Base-by-base conservation (phyloP, 2,888 invertebrate species). In the Tanypteryx hageni region DNA sequence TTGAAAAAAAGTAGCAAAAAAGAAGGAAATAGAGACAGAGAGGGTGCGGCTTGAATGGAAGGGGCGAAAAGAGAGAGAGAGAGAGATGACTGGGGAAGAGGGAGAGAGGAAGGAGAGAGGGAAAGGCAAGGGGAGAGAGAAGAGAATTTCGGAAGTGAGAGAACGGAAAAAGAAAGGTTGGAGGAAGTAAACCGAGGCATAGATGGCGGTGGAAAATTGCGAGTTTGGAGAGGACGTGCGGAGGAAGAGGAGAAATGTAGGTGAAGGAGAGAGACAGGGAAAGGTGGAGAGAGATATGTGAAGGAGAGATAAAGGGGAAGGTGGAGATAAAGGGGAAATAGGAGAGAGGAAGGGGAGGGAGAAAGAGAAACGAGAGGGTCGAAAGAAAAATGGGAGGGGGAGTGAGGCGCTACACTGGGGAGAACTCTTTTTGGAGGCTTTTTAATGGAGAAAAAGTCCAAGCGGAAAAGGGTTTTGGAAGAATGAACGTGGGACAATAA, bases 371-470 rank as follows among this genome's bases (percentile, higher is more conserved):
- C n/a, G n/a, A n/a, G n/a, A n/a, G n/a, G n/a, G n/a, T n/a, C n/a
- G n/a, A n/a, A n/a, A n/a, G n/a, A n/a, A 76, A 9, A 18, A n/a
- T 0, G 76, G 3, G 76, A n/a, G 76, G n/a, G 22, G 3, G 8
- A 76, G 14, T 3, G 5, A 44, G 44, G 44, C 44, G 44, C 44
- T 44, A 44, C 44, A 44, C 9, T 5, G 5, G 76, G n/a, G n/a
- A 76, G n/a, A n/a, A n/a, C n/a, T 76, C n/a, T 16, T n/a, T 16
- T n/a, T 11, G 76, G n/a, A 16, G 14, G n/a, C 9, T 76, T 76
- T 76, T 76, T n/a, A 76, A 76, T 76, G 76, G 76, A 76, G 76
- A n/a, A n/a, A 76, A 76, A 22, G 11, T 27, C 22, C 76, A 27
- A n/a, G 9, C 8, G 76, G 11, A 76, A 4, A n/a, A 76, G 16